Base-by-base conservation (phyloP, 2,888 invertebrate species). In the Ptychoptera contaminata region DNA sequence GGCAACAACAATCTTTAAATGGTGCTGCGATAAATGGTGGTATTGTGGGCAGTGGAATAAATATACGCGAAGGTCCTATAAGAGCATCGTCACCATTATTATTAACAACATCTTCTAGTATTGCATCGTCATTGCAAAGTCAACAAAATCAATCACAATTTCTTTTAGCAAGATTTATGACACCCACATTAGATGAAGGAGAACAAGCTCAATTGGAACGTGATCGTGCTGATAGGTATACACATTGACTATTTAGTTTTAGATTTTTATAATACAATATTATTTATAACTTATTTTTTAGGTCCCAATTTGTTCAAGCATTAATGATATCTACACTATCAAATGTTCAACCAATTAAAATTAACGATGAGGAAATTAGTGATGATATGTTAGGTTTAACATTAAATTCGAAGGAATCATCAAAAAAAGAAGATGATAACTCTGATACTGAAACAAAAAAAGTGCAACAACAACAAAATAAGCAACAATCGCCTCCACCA, bases 231-330 rank as follows among this genome's bases (percentile, higher is more conserved):
- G 77, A 79, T 62, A 59, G 65, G 66, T 66, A 53, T 51, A 54
- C 48, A 5, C 30, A 23, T 29, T 11, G 15, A 39, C 3, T 29
- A 37, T n/a, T 16, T 15, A 12, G 34, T 29, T 44, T 23, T 10
- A 40, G 1, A 8, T 12, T 35, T 31, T 2, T 44, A 16, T 40
- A 35, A 6, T 4, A 11, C 16, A 23, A 16, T 7, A 34, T 11
- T 32, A 16, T 14, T 2, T 14, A 36, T 14, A 14, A 36, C 36
- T 2, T 14, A 36, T 36, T 36, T 14, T 52, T 31, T 42, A 65
- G 66, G 48, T 65, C 65, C 45, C 68, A 77, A 56, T 82, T 79
- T 67, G 76, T 80, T 49, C 79, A 80, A 64, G 77, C 81, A 62
- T 62, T 82, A 53, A 63, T 81, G 52, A 63, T 81, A 53, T 76